Evolutionary conservation across 2,113 vertebrate species (phyloP).

Genomic region (Psittacus erithacus): DNA sequence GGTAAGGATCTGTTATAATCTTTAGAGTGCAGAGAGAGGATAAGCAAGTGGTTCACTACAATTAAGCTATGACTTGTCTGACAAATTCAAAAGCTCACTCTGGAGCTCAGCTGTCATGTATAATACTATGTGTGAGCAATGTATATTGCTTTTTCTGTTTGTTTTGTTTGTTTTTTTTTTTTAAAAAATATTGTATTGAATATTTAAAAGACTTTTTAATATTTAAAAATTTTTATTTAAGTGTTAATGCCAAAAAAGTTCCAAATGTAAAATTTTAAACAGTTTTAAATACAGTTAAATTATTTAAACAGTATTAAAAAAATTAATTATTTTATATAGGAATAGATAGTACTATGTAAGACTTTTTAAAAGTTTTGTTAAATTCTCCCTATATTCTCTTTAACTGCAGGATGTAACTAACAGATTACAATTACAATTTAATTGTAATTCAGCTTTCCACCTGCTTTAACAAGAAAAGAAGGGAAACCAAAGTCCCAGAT

Average conservation of each 20-base stretch:
- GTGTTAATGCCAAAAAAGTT: neutral
- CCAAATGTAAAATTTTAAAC: conserved; percentile 5
- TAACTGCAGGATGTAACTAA: neutral
- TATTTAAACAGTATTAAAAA: conserved; percentile 22
- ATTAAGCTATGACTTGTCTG: neutral
- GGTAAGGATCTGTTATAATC: neutral
- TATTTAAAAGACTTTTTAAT: conserved; percentile 60
- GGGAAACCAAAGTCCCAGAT: conserved; percentile 19
- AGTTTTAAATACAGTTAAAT: conserved; percentile 19
- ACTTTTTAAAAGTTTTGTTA: conserved; percentile 44
- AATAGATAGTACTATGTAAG: conserved; percentile 12
- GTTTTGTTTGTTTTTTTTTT: neutral
- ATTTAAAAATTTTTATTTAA: conserved; percentile 22
- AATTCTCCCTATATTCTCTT: conserved; percentile 12
- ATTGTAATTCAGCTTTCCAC: neutral
- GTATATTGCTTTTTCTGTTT: conserved; percentile 33
- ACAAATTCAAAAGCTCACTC: conserved; percentile 22
- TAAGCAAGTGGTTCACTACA: neutral
- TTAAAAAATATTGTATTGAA: conserved; percentile 33
- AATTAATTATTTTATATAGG: conserved; percentile 27
- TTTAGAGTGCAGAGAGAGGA: neutral
- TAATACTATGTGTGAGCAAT: conserved; percentile 19
- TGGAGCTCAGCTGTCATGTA: conserved; percentile 46
- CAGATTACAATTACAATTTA: neutral
- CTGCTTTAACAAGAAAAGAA: conserved; percentile 10